These are phyloP conservation scores for Euproctis similis DNA, from an alignment of 2,888 invertebrate species.

Conservation along the genomic window DNA sequence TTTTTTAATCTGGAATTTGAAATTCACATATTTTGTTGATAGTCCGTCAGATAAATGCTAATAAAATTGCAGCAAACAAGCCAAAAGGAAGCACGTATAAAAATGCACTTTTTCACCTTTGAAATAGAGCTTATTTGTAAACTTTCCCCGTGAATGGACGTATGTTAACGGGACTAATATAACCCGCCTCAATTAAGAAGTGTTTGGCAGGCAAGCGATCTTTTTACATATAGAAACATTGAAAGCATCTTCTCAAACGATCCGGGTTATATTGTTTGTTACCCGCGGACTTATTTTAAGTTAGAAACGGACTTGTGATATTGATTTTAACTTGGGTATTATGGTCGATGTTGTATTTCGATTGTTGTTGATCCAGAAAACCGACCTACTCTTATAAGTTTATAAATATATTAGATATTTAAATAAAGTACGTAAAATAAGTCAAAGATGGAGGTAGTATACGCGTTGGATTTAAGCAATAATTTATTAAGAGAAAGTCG, in stretches of 20 bases:
- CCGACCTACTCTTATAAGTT: slow-evolving; percentile 2
- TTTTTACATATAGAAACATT: slow-evolving; percentile 36
- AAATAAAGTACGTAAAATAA: no score
- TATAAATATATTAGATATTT: not conserved
- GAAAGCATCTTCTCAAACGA: slow-evolving; percentile 45
- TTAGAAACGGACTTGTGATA: no score
- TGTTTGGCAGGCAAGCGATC: slow-evolving; percentile 30
- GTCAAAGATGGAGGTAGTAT: no score
- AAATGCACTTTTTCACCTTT: slow-evolving; percentile 11
- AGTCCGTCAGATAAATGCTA: slow-evolving; percentile 11
- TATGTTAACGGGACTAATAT: slow-evolving; percentile 32
- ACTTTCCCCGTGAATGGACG: slow-evolving; percentile 49
- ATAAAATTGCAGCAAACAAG: slow-evolving; percentile 25
- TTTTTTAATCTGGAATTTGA: no score
- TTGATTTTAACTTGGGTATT: no score
- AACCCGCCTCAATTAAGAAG: slow-evolving; percentile 39
- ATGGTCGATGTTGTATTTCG: no score
- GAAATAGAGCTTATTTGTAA: slow-evolving; percentile 15
- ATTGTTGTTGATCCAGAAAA: no score
- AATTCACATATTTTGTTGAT: no score
- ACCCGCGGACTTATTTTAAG: slow-evolving; percentile 20
- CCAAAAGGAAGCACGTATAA: slow-evolving; percentile 27
- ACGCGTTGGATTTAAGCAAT: no score
- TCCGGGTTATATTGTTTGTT: slow-evolving; percentile 28
- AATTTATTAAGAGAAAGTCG: no score